A percentile compares a stretch with the other conserved stretches of the same genome.
phyloP scores from a whole-genome alignment of 2,113 vertebrate genomes.

The Oryzias celebensis region DNA sequence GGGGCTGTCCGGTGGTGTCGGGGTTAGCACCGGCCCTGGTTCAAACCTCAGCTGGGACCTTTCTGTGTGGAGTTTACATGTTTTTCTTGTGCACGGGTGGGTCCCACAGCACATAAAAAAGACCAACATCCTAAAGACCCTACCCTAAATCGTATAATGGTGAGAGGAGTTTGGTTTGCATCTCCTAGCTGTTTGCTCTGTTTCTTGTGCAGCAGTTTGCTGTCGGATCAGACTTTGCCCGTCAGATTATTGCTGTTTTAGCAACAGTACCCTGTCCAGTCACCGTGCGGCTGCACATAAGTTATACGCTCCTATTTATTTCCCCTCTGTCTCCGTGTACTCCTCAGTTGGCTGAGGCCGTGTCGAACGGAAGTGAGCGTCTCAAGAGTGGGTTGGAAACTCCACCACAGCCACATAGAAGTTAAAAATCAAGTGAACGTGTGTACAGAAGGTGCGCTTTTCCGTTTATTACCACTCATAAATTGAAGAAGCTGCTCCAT shows the following conservation, averaged over 20 bases:
- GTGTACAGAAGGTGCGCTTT: background rate
- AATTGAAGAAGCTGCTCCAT: constrained; percentile 19
- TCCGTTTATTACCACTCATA: constrained; percentile 16
- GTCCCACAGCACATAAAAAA: no score
- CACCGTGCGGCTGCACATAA: constrained; percentile 52
- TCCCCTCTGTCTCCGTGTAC: constrained; percentile 23
- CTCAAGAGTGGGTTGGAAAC: no score
- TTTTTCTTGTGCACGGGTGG: no score
- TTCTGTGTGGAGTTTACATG: no score
- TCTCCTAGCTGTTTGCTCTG: constrained; percentile 29
- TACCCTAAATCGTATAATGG: no score
- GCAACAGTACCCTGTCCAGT: constrained; percentile 60
- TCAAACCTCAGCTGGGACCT: no score
- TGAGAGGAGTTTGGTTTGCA: background rate
- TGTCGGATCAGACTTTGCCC: constrained; percentile 62
- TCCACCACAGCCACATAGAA: background rate
- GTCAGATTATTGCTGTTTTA: constrained; percentile 66
- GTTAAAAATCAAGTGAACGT: background rate
- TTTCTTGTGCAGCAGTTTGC: constrained; percentile 40
- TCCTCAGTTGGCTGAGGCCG: constrained; percentile 16
- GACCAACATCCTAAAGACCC: no score
- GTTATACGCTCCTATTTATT: constrained; percentile 56
- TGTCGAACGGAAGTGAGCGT: constrained; percentile 26
- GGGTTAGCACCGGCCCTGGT: no score
- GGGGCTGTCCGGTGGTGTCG: no score